Percentiles rank a stretch among this genome's conserved stretches.
Conservation (phyloP, 2,797 vertebrate genomes). For the Antrozous pallidus region DNA sequence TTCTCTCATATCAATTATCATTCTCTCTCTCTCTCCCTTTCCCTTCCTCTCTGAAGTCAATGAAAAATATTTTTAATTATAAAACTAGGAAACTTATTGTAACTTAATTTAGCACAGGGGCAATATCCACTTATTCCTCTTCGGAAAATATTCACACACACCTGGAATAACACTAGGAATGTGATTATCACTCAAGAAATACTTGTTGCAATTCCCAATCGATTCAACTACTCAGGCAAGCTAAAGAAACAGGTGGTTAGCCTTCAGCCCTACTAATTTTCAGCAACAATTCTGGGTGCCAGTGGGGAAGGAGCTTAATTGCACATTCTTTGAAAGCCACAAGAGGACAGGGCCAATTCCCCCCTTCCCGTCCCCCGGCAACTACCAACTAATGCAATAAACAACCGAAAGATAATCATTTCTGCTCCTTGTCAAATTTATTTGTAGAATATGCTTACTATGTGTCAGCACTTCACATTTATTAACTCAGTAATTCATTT, state of each 20-base stretch:
- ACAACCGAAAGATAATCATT: constrained; percentile 25
- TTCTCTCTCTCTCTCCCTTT: too few relatives aligned
- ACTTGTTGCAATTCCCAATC: not conserved
- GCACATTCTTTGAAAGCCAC: not conserved
- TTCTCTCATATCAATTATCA: too few relatives aligned
- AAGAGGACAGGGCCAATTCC: not conserved
- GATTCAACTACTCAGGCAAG: not conserved
- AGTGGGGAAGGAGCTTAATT: not conserved
- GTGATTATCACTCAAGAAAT: not conserved
- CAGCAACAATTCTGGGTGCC: not conserved
- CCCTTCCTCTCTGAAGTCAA: too few relatives aligned
- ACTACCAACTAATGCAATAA: not conserved
- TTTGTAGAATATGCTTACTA: not conserved
- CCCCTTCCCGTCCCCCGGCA: not conserved
- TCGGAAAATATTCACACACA: not conserved
- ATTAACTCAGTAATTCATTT: not conserved
- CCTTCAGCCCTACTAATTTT: not conserved
- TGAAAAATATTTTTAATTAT: not conserved
- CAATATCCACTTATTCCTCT: not conserved
- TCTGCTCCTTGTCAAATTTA: constrained; percentile 8
- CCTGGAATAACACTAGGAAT: not conserved
- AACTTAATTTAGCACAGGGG: not conserved
- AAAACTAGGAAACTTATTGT: not conserved
- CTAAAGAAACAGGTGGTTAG: not conserved
- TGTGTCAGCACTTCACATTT: not conserved